These are phyloP conservation scores for Pristionchus fissidentatus DNA, from an alignment of 2,888 invertebrate species.

Conservation along the genomic window DNA sequence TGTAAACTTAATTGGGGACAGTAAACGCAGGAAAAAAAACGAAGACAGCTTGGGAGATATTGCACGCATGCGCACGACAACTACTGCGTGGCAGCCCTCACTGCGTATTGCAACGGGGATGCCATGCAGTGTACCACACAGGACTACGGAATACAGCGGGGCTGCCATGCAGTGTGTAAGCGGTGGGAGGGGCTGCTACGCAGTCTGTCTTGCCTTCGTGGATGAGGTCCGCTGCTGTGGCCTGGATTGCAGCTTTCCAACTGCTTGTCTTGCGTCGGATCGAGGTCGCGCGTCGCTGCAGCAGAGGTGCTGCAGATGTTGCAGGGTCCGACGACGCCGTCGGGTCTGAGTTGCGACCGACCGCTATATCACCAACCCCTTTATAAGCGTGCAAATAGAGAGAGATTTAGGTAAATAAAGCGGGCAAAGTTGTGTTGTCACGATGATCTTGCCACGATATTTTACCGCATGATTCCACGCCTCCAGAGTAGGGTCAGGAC, in stretches of 20 bases:
- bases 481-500: no score
- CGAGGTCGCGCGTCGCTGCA: constrained; percentile 20
- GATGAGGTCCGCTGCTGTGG: constrained; percentile 39
- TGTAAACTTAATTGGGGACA: no score
- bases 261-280: constrained; percentile 10
- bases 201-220: constrained; percentile 43
- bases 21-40: no score
- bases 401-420: neutral
- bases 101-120: neutral
- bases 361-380: neutral
- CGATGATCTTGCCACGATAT: no score
- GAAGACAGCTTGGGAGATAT: neutral
- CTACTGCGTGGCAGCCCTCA: neutral
- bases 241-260: constrained; percentile 37
- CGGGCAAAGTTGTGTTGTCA: no score
- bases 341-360: constrained; percentile 3
- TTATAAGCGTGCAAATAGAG: neutral
- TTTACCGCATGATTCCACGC: no score
- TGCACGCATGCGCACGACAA: neutral
- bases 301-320: neutral
- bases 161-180: constrained; percentile 27
- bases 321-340: neutral
- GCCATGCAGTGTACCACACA: neutral
- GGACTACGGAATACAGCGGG: neutral
- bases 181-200: constrained; percentile 14